phyloP scores from a whole-genome alignment of 1,140 invertebrate genomes.

The Bombus affinis region DNA sequence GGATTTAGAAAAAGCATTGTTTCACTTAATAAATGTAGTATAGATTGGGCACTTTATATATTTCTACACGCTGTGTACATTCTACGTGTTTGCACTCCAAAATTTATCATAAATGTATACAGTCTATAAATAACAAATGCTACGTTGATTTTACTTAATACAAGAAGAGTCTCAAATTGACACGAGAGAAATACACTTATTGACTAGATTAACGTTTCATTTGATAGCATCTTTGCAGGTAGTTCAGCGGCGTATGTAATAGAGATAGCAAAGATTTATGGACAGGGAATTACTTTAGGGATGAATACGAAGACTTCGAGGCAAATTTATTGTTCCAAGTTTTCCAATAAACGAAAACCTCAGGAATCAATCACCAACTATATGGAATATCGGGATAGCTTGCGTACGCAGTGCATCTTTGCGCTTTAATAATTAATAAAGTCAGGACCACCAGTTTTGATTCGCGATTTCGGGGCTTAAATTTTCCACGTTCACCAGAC shows the following conservation, averaged over 20 bases:
- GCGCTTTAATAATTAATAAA: not conserved
- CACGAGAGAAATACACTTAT: not conserved
- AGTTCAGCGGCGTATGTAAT: slow-evolving; percentile 2
- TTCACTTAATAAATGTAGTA: no score
- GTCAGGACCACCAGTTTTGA: no score
- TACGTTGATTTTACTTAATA: no score
- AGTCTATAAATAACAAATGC: no score
- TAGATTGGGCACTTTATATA: no score
- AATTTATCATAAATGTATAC: no score
- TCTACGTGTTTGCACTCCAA: no score
- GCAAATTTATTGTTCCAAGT: slow-evolving; percentile 32
- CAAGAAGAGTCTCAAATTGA: not conserved
- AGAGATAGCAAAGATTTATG: slow-evolving; percentile 23
- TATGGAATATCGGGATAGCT: not conserved
- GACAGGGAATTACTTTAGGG: slow-evolving; percentile 31
- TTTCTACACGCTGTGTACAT: no score
- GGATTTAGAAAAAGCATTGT: no score
- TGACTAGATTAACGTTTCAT: slow-evolving; percentile 20
- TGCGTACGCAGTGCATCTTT: not conserved
- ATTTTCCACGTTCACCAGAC: not conserved
- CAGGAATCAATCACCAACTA: not conserved
- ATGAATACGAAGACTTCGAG: not conserved
- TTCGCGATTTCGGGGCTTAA: not conserved
- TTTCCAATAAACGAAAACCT: slow-evolving; percentile 21
- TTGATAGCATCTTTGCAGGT: not conserved